Conservation (phyloP, 2,113 vertebrate genomes). For the Entomyzon cyanotis region DNA sequence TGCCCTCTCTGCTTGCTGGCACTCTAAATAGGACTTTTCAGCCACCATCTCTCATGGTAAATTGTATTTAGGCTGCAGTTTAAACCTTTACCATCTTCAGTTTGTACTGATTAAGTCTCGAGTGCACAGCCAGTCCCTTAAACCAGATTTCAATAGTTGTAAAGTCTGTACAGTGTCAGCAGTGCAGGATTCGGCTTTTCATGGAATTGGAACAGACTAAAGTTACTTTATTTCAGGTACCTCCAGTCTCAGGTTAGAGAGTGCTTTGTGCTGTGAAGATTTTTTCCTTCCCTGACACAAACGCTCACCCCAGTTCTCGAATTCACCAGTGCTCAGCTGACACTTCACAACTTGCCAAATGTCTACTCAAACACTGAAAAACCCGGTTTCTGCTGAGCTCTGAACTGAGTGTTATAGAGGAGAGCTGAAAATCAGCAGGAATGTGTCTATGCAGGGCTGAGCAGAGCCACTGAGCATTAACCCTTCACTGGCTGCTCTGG, state of each 20-base stretch:
- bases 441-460: neutral
- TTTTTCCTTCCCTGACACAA: conserved; percentile 11
- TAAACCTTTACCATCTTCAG: neutral
- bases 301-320: neutral
- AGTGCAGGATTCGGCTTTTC: neutral
- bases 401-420: neutral
- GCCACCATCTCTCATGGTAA: neutral
- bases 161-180: neutral
- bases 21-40: neutral
- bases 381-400: neutral
- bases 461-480: conserved; percentile 4
- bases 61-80: neutral
- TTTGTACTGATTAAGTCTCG: neutral
- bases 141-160: neutral
- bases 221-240: conserved; percentile 25
- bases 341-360: conserved; percentile 53
- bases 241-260: conserved; percentile 11
- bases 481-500: neutral
- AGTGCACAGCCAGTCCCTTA: neutral
- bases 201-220: neutral
- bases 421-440: neutral
- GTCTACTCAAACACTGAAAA: conserved; percentile 31
- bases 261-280: neutral
- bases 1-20: neutral
- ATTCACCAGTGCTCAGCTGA: conserved; percentile 33